Conservation (phyloP, 1,140 invertebrate species). For the Zaprionus kolodkinae region DNA sequence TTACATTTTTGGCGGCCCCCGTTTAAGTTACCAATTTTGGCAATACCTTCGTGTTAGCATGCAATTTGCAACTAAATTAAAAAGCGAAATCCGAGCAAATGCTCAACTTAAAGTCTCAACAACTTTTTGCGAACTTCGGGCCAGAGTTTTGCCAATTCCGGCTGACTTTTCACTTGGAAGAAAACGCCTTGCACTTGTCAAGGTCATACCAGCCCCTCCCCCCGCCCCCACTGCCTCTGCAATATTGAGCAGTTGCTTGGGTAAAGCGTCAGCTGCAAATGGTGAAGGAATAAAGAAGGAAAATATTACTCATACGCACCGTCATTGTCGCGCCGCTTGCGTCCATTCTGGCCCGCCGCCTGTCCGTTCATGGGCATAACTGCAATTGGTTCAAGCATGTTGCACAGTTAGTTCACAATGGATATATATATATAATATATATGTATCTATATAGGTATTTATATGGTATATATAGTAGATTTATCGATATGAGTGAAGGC, state of each 20-base stretch:
- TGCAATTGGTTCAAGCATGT: constrained; percentile 56
- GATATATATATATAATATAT: constrained; percentile 4
- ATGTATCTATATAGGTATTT: constrained; percentile 21
- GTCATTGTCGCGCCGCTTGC: constrained; percentile 70
- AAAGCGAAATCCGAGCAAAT: constrained; percentile 49
- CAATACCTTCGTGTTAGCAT: constrained; percentile 66
- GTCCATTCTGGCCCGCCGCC: constrained; percentile 65
- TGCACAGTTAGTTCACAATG: not conserved
- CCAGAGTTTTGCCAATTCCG: constrained; percentile 7
- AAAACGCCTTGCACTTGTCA: constrained; percentile 27
- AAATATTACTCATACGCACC: constrained; percentile 67
- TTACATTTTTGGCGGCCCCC: constrained; percentile 51
- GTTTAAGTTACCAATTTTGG: constrained; percentile 8
- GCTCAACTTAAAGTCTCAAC: constrained; percentile 67
- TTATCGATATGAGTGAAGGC: constrained; percentile 13
- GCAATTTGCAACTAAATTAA: constrained; percentile 73
- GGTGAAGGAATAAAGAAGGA: too few species aligned
- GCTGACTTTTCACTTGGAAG: constrained; percentile 17
- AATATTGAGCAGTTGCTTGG: constrained; percentile 19
- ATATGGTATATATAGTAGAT: not conserved
- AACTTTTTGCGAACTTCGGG: constrained; percentile 32
- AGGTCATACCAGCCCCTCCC: constrained; percentile 24
- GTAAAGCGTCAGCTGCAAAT: too few species aligned
- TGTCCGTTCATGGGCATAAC: constrained; percentile 83
- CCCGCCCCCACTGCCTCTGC: not conserved